These are phyloP conservation scores for Bombus sylvicola DNA, from an alignment of 1,140 invertebrate genomes.

Conservation along the genomic window DNA sequence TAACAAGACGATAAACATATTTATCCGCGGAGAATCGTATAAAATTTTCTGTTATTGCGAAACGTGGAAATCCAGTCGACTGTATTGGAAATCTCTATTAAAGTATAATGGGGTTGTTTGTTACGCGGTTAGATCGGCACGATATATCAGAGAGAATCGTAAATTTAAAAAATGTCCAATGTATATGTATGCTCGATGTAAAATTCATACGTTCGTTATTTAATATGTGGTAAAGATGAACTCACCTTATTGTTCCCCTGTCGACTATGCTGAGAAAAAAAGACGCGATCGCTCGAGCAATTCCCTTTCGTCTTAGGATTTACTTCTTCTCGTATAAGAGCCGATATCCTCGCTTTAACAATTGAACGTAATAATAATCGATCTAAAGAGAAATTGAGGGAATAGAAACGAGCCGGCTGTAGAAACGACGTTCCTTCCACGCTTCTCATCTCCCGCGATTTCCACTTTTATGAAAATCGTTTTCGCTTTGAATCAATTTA, in stretches of 20 bases:
- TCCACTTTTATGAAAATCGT: background rate
- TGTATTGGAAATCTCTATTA: background rate
- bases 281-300: background rate
- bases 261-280: background rate
- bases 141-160: background rate
- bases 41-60: background rate
- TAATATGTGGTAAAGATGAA: background rate
- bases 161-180: background rate
- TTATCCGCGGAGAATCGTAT: background rate
- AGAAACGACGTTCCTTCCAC: background rate
- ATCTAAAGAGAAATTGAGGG: background rate
- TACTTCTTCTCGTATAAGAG: background rate
- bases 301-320: background rate
- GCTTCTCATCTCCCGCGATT: background rate
- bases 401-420: background rate
- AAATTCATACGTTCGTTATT: constrained; percentile 12
- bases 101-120: background rate
- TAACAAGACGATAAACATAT: background rate
- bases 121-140: background rate
- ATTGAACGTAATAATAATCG: background rate
- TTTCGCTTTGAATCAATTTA: no score
- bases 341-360: background rate
- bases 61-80: background rate
- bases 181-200: background rate
- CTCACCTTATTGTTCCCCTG: background rate